These are phyloP conservation scores for Ochropleura plecta DNA, from an alignment of 2,888 invertebrate species.

Conservation along the genomic window DNA sequence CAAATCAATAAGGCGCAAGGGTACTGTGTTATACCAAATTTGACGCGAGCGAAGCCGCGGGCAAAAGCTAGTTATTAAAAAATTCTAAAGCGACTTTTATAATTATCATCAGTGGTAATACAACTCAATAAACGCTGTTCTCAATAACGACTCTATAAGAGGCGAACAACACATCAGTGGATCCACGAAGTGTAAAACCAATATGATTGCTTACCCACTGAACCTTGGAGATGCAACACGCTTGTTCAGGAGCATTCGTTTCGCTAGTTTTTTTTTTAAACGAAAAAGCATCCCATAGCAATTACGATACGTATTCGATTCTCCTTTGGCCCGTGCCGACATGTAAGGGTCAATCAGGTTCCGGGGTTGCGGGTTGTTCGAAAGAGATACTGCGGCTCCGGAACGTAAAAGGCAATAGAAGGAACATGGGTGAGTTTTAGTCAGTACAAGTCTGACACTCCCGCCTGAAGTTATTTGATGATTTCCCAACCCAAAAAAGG, in stretches of 20 bases:
- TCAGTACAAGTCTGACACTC: too few species aligned
- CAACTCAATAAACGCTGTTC: neutral
- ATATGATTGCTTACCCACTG: constrained; percentile 25
- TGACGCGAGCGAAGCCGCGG: too few species aligned
- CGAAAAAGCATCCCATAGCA: neutral
- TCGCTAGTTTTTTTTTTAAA: neutral
- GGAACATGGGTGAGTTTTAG: too few species aligned
- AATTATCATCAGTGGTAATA: neutral
- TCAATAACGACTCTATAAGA: constrained; percentile 23
- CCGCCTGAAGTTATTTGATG: too few species aligned
- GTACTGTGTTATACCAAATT: too few species aligned
- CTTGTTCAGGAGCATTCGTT: neutral
- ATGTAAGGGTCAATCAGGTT: too few species aligned
- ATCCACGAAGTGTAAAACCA: constrained; percentile 17
- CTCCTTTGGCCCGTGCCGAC: neutral
- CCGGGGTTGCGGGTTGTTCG: too few species aligned
- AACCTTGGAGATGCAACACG: neutral
- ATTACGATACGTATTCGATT: neutral
- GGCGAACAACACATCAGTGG: constrained; percentile 13
- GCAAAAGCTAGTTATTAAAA: too few species aligned
- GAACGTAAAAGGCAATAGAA: too few species aligned
- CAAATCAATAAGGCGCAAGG: too few species aligned
- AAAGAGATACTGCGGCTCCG: too few species aligned
- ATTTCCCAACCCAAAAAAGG: too few species aligned
- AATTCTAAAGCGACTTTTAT: neutral